Conservation (phyloP, 2,888 invertebrate genomes). For the Thymelicus sylvestris region DNA sequence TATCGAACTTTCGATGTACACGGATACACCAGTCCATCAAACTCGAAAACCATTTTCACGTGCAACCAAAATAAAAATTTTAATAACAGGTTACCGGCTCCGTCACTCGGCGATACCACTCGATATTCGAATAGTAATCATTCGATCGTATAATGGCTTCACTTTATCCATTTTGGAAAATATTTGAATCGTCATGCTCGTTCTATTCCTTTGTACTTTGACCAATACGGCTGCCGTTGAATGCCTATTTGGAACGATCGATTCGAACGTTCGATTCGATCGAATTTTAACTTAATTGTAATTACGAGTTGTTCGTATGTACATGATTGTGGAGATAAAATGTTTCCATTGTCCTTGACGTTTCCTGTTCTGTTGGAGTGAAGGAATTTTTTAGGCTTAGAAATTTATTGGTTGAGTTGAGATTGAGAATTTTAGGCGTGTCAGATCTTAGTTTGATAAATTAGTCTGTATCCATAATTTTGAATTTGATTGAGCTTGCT, state of each 20-base stretch:
- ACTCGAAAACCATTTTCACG: conserved; percentile 29
- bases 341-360: conserved; percentile 15
- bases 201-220: conserved; percentile 76
- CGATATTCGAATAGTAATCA: conserved; percentile 66
- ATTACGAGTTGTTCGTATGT: conserved; percentile 19
- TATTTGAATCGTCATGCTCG: conserved; percentile 83
- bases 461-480: no score
- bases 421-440: neutral
- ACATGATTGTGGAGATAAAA: conserved; percentile 23
- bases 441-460: neutral
- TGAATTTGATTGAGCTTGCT: no score
- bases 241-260: conserved; percentile 76
- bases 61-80: conserved; percentile 53
- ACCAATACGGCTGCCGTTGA: conserved; percentile 62
- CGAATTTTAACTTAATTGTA: conserved; percentile 54
- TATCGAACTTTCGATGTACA: neutral
- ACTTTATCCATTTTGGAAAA: conserved; percentile 84
- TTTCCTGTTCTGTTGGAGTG: conserved; percentile 6
- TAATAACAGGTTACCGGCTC: conserved; percentile 68
- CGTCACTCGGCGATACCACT: conserved; percentile 19
- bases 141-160: conserved; percentile 79
- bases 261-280: conserved; percentile 65
- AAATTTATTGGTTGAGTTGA: conserved; percentile 22
- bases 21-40: conserved; percentile 27
- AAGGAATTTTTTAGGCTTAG: conserved; percentile 15